Conservation (phyloP, 2,113 vertebrate genomes). For the Oreochromis spilurus region DNA sequence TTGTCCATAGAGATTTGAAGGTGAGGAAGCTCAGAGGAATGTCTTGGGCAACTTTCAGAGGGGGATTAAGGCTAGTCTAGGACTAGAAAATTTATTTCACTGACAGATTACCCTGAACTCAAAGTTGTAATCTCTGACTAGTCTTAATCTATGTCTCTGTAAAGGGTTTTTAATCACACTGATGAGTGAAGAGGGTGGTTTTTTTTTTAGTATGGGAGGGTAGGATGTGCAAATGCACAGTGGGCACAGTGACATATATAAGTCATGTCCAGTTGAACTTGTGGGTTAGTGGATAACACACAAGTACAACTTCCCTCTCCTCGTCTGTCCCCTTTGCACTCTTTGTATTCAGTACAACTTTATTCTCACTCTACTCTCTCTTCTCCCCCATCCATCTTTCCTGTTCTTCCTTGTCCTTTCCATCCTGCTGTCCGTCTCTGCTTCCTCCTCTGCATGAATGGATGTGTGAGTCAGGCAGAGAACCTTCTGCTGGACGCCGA, state of each 20-base stretch:
- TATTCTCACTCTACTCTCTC: neutral
- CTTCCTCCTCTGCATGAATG: neutral
- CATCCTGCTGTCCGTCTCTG: neutral
- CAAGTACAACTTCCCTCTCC: neutral
- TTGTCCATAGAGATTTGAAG: conserved; percentile 92
- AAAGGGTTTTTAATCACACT: conserved; percentile 18
- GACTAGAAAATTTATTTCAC: conserved; percentile 4
- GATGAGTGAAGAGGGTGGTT: neutral
- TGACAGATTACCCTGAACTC: conserved; percentile 28
- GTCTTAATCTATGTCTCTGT: conserved; percentile 43
- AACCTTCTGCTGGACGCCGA: conserved; percentile 89
- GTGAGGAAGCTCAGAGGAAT: conserved; percentile 59
- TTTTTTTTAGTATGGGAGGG: neutral
- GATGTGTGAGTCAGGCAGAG: conserved; percentile 76
- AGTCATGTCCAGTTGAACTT: conserved; percentile 31
- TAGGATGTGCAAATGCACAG: neutral
- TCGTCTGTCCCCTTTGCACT: neutral
- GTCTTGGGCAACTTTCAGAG: neutral
- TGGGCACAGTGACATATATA: conserved; percentile 19
- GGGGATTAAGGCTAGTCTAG: conserved; percentile 34
- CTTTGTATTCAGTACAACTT: neutral
- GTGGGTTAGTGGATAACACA: conserved; percentile 13
- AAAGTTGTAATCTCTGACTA: conserved; percentile 46
- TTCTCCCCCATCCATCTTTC: neutral
- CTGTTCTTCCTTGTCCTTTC: neutral